Conservation (phyloP, 2,888 invertebrate genomes). For the Aphidius colemani region DNA sequence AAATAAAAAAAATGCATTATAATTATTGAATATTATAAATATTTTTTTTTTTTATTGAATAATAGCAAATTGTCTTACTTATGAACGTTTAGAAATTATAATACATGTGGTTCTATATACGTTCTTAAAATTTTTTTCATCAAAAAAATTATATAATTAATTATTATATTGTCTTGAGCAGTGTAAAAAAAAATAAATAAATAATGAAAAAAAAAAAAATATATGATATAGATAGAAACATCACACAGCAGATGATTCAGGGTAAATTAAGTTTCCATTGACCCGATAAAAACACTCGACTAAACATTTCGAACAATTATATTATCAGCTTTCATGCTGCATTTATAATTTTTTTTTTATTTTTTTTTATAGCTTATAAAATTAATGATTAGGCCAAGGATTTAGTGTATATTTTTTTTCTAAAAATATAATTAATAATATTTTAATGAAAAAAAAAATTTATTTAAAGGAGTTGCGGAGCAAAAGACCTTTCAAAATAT, state of each 20-base stretch:
- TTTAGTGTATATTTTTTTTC: background rate
- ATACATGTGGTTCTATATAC: too few relatives aligned
- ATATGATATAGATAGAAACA: too few relatives aligned
- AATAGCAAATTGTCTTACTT: too few relatives aligned
- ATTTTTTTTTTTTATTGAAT: too few relatives aligned
- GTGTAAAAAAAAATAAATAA: too few relatives aligned
- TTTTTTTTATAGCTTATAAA: background rate
- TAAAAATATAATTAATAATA: background rate
- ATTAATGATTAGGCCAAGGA: background rate
- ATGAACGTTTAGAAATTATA: too few relatives aligned
- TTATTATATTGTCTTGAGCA: too few relatives aligned
- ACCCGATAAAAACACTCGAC: constrained; percentile 49
- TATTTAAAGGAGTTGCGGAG: constrained; percentile 83
- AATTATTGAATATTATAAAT: too few relatives aligned
- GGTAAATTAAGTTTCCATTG: constrained; percentile 48
- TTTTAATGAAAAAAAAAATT: background rate
- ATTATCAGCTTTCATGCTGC: constrained; percentile 5
- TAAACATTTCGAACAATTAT: constrained; percentile 50
- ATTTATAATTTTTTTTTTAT: constrained; percentile 2
- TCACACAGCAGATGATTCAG: constrained; percentile 33
- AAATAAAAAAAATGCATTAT: too few relatives aligned
- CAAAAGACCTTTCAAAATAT: constrained; percentile 96
- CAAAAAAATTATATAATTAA: too few relatives aligned
- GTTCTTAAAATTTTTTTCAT: too few relatives aligned
- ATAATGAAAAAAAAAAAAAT: too few relatives aligned